Percentiles rank a stretch among this genome's conserved stretches.
phyloP scores from a whole-genome alignment of 2,888 invertebrate genomes.

The Rhorus exstirpatorius region DNA sequence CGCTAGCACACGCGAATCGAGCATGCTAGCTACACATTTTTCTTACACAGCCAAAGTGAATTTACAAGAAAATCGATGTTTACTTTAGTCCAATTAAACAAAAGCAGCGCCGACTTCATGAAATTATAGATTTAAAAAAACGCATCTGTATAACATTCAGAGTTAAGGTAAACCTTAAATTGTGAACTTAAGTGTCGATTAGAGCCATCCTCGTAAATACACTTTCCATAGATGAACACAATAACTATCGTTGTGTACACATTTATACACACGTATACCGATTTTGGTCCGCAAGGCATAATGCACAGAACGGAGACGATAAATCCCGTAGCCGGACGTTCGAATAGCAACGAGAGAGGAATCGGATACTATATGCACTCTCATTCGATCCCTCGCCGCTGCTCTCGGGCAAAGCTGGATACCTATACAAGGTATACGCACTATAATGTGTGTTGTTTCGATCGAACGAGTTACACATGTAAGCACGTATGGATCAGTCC shows the following conservation, averaged over 20 bases:
- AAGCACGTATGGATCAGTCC: constrained; percentile 43
- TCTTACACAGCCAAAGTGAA: no score
- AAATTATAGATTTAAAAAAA: no score
- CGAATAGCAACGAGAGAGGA: constrained; percentile 64
- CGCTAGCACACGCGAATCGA: no score
- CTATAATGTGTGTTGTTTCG: constrained; percentile 19
- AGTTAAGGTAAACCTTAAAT: no score
- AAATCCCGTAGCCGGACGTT: constrained; percentile 63
- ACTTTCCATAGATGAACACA: not conserved
- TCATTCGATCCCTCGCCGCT: constrained; percentile 43
- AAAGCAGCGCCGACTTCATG: no score
- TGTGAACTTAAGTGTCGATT: no score
- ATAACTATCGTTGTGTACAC: constrained; percentile 7
- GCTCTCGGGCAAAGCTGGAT: constrained; percentile 32
- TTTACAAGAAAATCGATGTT: no score
- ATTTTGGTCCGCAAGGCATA: constrained; percentile 50
- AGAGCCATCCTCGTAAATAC: not conserved
- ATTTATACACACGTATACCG: not conserved
- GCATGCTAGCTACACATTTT: no score
- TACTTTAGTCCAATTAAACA: no score
- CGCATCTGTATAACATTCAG: no score
- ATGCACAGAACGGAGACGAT: constrained; percentile 49
- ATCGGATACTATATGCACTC: constrained; percentile 62
- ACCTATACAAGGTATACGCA: constrained; percentile 30
- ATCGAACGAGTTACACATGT: constrained; percentile 63